These are phyloP conservation scores for Biston betularia DNA, from an alignment of 2,888 invertebrate species.

Conservation along the genomic window DNA sequence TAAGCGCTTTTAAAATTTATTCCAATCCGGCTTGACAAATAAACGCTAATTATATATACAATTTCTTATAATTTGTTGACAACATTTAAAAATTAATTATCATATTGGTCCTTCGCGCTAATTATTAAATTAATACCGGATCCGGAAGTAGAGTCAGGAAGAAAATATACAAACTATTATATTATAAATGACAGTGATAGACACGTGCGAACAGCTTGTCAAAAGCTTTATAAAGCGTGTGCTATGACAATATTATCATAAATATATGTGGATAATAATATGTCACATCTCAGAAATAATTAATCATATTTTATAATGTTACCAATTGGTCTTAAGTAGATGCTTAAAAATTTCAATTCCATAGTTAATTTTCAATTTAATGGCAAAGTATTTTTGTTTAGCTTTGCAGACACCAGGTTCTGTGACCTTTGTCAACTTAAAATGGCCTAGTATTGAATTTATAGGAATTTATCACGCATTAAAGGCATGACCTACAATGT, in stretches of 20 bases:
- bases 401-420: background rate
- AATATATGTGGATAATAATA: conserved; percentile 18
- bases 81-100: conserved; percentile 34
- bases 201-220: conserved; percentile 29
- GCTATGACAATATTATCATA: conserved; percentile 9
- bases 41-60: conserved; percentile 3
- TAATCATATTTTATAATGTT: conserved; percentile 3
- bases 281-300: conserved; percentile 14
- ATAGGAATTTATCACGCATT: background rate
- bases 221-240: conserved; percentile 12
- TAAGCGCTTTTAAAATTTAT: background rate
- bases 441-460: background rate
- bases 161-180: conserved; percentile 47
- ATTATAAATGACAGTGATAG: conserved; percentile 48
- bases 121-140: conserved; percentile 54
- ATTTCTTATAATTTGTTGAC: conserved; percentile 39
- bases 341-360: background rate
- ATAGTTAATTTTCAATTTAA: background rate
- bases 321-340: background rate
- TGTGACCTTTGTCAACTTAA: background rate
- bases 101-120: conserved; percentile 44
- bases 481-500: background rate
- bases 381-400: background rate
- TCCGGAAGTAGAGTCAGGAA: conserved; percentile 56
- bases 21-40: background rate